phyloP scores from a whole-genome alignment of 1,140 invertebrate species.

The Archegozetes longisetosus region DNA sequence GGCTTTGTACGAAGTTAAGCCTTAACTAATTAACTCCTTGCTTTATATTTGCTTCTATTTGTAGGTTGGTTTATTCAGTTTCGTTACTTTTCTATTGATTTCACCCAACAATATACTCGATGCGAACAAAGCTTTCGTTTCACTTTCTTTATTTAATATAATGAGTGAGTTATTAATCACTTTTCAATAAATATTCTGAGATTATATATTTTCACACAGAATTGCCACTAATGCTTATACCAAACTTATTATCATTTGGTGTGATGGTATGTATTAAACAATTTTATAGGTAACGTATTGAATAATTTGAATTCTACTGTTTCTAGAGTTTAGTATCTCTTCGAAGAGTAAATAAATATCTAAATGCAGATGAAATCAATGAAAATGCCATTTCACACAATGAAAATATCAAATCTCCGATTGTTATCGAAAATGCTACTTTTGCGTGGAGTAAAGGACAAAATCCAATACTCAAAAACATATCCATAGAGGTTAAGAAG shows the following conservation, averaged over 20 bases:
- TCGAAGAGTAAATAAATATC: slow-evolving; percentile 21
- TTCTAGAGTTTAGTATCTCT: slow-evolving; percentile 22
- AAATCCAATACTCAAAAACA: slow-evolving; percentile 28
- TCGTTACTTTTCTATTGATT: slow-evolving; percentile 29
- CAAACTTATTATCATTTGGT: slow-evolving; percentile 30
- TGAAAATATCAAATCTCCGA: slow-evolving; percentile 15
- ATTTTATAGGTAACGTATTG: neutral
- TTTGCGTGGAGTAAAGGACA: slow-evolving; percentile 33
- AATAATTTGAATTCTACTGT: neutral
- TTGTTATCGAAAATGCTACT: slow-evolving; percentile 31
- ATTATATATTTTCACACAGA: slow-evolving; percentile 25
- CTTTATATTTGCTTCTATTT: neutral
- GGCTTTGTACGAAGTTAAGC: no score
- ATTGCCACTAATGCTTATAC: slow-evolving; percentile 33
- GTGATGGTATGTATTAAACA: neutral
- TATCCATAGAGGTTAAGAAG: slow-evolving; percentile 42
- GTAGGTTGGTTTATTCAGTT: slow-evolving; percentile 15
- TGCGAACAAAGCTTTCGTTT: slow-evolving; percentile 44
- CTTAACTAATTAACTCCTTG: no score
- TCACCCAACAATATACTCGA: slow-evolving; percentile 33
- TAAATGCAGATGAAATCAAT: slow-evolving; percentile 22
- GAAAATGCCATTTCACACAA: slow-evolving; percentile 22
- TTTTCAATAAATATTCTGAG: slow-evolving; percentile 34
- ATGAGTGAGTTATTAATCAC: no score
- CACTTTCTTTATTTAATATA: slow-evolving; percentile 41